A percentile compares a stretch with the other conserved stretches of the same genome.
Evolutionary conservation across 2,797 vertebrate genomes (phyloP).

Genomic region (Oryzias dopingdopingensis): DNA sequence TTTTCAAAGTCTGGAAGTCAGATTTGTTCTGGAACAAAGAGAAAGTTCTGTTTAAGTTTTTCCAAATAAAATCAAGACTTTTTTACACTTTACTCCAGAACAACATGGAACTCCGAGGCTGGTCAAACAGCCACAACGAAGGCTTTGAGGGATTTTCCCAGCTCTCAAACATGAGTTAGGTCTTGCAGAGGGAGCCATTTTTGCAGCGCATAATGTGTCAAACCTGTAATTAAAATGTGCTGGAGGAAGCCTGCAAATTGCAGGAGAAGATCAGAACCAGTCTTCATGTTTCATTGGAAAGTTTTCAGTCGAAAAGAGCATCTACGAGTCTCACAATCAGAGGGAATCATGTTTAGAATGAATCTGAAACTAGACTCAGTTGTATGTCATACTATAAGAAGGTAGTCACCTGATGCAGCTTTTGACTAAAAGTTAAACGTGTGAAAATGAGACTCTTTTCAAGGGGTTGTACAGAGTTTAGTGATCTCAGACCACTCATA

Average conservation of each 20-base stretch:
- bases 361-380: too few species aligned
- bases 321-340: not conserved
- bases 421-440: too few species aligned
- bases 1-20: too few species aligned
- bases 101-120: constrained; percentile 14
- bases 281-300: constrained; percentile 27
- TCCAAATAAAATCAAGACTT: not conserved
- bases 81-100: not conserved
- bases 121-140: constrained; percentile 32
- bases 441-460: too few species aligned
- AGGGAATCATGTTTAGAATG: too few species aligned
- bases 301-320: constrained; percentile 11
- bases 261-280: constrained; percentile 47
- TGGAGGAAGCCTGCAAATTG: constrained; percentile 64
- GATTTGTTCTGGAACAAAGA: too few species aligned
- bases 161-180: constrained; percentile 60
- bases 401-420: too few species aligned
- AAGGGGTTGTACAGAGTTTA: too few species aligned
- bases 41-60: not conserved
- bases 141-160: constrained; percentile 74
- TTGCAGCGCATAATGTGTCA: constrained; percentile 39
- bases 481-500: too few species aligned
- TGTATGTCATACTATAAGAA: too few species aligned
- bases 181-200: constrained; percentile 52
- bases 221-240: constrained; percentile 73